These are phyloP conservation scores for Notocelia uddmanniana DNA, from an alignment of 2,888 invertebrate species.

Conservation along the genomic window DNA sequence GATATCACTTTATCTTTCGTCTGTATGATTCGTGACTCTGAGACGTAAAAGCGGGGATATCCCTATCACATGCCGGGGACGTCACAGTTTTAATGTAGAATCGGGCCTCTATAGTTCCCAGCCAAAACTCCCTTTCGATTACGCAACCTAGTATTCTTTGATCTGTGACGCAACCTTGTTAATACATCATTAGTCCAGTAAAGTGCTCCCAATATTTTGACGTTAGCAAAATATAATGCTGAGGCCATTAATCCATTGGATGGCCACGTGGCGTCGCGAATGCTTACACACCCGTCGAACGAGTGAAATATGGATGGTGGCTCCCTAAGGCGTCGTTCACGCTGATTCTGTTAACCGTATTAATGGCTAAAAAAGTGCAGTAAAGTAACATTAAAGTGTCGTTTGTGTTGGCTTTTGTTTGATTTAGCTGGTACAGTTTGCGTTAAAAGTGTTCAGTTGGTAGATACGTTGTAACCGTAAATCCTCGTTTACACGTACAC, in stretches of 20 bases:
- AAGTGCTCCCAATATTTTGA: slow-evolving; percentile 62
- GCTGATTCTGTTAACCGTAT: slow-evolving; percentile 17
- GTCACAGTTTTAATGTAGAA: not conserved
- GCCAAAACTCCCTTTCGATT: slow-evolving; percentile 12
- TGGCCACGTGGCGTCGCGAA: slow-evolving; percentile 64
- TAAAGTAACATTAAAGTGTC: not conserved
- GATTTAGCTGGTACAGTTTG: not conserved
- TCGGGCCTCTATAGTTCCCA: not conserved
- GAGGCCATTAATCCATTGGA: slow-evolving; percentile 69
- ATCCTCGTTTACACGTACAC: too few species aligned
- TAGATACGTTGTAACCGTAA: too few species aligned
- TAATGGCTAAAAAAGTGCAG: slow-evolving; percentile 22
- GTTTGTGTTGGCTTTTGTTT: not conserved
- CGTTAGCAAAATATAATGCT: slow-evolving; percentile 69
- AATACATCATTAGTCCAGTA: slow-evolving; percentile 41
- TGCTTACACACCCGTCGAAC: slow-evolving; percentile 52
- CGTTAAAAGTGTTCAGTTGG: not conserved
- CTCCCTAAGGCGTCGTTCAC: slow-evolving; percentile 36
- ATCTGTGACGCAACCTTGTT: slow-evolving; percentile 30
- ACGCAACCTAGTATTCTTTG: slow-evolving; percentile 26
- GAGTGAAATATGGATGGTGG: slow-evolving; percentile 49
- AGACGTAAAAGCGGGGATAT: not conserved
- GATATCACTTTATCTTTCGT: too few species aligned
- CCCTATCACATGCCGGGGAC: not conserved
- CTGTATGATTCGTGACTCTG: too few species aligned